phyloP scores from a whole-genome alignment of 2,888 invertebrate species.

The Stratiomys singularior region DNA sequence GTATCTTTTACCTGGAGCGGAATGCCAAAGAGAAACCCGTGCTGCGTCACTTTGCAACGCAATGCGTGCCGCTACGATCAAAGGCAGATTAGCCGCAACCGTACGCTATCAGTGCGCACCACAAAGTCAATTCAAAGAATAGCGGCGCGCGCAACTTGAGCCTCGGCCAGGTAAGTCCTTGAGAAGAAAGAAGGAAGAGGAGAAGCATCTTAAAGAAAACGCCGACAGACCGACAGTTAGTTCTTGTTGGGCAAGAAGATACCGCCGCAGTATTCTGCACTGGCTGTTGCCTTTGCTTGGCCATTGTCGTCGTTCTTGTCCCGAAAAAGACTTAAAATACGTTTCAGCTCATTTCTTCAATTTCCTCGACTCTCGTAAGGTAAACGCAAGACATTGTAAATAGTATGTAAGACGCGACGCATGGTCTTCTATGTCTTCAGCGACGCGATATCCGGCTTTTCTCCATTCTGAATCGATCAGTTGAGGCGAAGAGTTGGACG shows the following conservation, averaged over 20 bases:
- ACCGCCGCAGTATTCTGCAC: not conserved
- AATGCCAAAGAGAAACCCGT: conserved; percentile 30
- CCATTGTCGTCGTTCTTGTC: conserved; percentile 1
- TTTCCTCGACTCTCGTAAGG: conserved; percentile 53
- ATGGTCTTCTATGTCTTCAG: conserved; percentile 30
- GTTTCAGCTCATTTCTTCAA: conserved; percentile 26
- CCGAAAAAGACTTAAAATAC: conserved; percentile 24
- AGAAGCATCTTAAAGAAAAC: conserved; percentile 28
- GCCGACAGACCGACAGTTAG: conserved; percentile 26
- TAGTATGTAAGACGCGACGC: conserved; percentile 33
- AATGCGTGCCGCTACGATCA: conserved; percentile 37
- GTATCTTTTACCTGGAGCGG: conserved; percentile 40
- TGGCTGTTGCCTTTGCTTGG: not conserved
- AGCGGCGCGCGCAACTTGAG: conserved; percentile 26
- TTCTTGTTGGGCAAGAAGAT: conserved; percentile 28
- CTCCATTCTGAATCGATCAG: conserved; percentile 59
- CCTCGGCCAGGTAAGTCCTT: conserved; percentile 34
- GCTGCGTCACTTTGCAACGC: conserved; percentile 10
- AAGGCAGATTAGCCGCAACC: conserved; percentile 27
- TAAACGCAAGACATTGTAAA: conserved; percentile 55
- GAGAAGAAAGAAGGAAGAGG: conserved; percentile 45
- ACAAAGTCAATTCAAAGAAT: conserved; percentile 15
- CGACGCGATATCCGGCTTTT: conserved; percentile 55
- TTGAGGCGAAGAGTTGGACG: conserved; percentile 60
- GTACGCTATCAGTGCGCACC: conserved; percentile 39